phyloP scores from a whole-genome alignment of 2,888 invertebrate genomes.

The Parasteatoda lunata region DNA sequence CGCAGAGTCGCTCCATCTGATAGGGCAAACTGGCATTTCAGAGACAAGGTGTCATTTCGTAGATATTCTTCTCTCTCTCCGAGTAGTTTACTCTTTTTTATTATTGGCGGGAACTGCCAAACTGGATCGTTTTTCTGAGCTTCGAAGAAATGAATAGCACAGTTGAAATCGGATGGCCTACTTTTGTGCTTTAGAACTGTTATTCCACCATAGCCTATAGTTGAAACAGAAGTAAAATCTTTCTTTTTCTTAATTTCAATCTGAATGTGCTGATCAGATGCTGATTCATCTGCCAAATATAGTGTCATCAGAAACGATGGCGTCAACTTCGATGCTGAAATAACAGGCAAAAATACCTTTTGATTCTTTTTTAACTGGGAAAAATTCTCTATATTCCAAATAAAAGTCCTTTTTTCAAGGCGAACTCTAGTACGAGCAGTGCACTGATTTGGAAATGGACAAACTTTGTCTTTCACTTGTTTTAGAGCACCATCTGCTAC shows the following conservation, averaged over 20 bases:
- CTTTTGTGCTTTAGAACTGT: neutral
- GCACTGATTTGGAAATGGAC: neutral
- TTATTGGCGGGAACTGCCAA: neutral
- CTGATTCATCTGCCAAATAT: conserved; percentile 1
- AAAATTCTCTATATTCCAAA: neutral
- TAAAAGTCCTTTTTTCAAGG: neutral
- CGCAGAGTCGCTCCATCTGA: neutral
- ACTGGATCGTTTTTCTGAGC: neutral
- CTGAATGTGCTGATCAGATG: neutral
- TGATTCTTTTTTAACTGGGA: neutral
- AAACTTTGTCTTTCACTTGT: neutral
- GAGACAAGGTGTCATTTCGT: neutral
- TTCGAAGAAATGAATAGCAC: neutral
- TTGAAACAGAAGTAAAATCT: neutral
- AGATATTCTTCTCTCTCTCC: neutral
- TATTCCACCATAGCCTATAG: neutral
- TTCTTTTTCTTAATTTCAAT: neutral
- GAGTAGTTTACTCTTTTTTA: neutral
- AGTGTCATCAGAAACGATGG: neutral
- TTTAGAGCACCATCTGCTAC: neutral
- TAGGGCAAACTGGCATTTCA: neutral
- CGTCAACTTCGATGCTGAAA: neutral
- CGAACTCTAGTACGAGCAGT: neutral
- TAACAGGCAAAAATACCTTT: neutral
- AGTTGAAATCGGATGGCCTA: neutral